Base-by-base conservation (phyloP, 1,140 invertebrate species). In the Subanguina moxae region DNA sequence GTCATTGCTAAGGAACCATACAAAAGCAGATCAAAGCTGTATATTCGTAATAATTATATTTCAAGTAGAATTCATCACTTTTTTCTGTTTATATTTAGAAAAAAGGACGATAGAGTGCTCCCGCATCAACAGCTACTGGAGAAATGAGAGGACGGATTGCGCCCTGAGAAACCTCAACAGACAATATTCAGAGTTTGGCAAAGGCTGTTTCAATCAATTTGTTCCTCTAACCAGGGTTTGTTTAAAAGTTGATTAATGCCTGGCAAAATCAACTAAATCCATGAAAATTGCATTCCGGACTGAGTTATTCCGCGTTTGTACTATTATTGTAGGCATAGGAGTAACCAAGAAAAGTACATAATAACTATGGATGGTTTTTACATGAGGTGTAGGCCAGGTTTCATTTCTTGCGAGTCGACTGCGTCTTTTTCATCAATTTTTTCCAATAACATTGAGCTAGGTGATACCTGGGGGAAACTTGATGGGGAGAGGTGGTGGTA, bases 1-100 rank as follows among this genome's bases (percentile, higher is more conserved):
- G 45, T 38, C 28, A 72, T n/a, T 5, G 78, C 15, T n/a, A 66
- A 62, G 9, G 78, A 58, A 9, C 64, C 65, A 1, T 78, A 23
- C 66, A 71, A 67, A 61, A 62, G 72, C 21, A 25, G n/a, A 3
- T 62, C 72, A 62, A 72, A 75, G 57, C 27, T 25, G 57, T 68
- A 7, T 64, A 69, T 46, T 65, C 61, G 59, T 61, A 1, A 68
- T 46, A 25, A 1, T 23, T 27, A n/a, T n/a, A n/a, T n/a, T n/a
- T n/a, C n/a, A n/a, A n/a, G n/a, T n/a, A n/a, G n/a, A n/a, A n/a
- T 17, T 46, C 45, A 46, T n/a, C 45, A 46, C 45, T n/a, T 15
- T 15, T 17, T 15, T 46, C 45, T 15, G 15, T n/a, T n/a, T 15
- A 15, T 46, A n/a, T 57, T 57, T 57, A 57, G 52, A 57, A 11